Base-by-base conservation (phyloP, 2,888 invertebrate genomes). In the Lingula anatina region DNA sequence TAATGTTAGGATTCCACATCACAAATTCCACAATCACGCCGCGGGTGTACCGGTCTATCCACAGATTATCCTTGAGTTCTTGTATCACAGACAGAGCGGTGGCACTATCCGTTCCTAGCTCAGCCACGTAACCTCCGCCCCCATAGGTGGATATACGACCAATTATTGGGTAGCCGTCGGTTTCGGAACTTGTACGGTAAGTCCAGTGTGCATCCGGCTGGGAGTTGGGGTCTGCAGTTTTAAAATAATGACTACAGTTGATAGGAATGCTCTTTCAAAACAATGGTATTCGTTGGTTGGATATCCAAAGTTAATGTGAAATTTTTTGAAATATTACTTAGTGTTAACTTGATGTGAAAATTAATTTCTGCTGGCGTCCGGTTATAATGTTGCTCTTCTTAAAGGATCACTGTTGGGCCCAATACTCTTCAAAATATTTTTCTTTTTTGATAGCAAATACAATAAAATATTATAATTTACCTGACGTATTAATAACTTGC, bases 11-110 rank as follows among this genome's bases (percentile, higher is more conserved):
- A 53, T 81, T 81, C 63, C 80, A 81, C 2, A 78, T 70, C 0
- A 80, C 78, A 61, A 81, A 81, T 59, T 81, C 81, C 25, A 80
- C 65, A 48, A 81, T 71, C 3, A 81, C 69, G 2, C 79, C 80
- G 44, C 81, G 59, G 0, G 81, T 80, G 41, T 70, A 55, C 38
- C 68, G 59, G 57, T 81, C 79, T 36, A 80, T 64, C 81, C 80
- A 81, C 45, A 71, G 63, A 26, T 62, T 31, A 1, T 64, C 55
- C 52, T 77, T 64, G 31, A 80, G 62, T 5, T 67, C 58, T 2
- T 61, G 56, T 36, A 81, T 55, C 23, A 68, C 64, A 20, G 64
- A 58, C 40, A 60, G 53, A 0, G 79, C 67, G 21, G 69, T 57
- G 5, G 61, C 61, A 27, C 58, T 66, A 46, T 59, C 61, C n/a